Percentiles rank a stretch among this genome's conserved stretches.
These are phyloP conservation scores for Apostichopus parvimensis DNA, from an alignment of 35 echinoderm and acorn worm species.

Conservation along the genomic window DNA sequence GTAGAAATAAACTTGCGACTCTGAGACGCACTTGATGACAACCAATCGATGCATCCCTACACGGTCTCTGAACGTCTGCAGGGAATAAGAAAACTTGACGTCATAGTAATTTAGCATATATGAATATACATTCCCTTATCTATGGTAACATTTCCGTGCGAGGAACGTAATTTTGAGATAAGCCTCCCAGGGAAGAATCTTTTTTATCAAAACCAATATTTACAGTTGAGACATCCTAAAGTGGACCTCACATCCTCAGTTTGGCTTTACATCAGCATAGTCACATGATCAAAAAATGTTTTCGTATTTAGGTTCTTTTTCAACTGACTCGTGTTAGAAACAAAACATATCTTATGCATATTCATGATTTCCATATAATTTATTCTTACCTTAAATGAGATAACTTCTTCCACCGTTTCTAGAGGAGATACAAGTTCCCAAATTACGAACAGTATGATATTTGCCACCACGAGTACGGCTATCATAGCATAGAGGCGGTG, in stretches of 20 bases:
- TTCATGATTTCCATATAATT: neutral
- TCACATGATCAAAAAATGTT: no score
- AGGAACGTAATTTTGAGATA: no score
- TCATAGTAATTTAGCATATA: neutral
- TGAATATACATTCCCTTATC: no score
- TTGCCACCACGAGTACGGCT: slow-evolving; percentile 65
- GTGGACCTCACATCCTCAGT: no score
- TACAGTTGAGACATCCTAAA: no score
- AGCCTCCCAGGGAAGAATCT: no score
- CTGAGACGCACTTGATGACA: slow-evolving; percentile 54
- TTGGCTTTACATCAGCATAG: no score
- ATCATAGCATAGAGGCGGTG: slow-evolving; percentile 81
- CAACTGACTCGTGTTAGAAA: no score
- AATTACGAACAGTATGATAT: slow-evolving; percentile 68
- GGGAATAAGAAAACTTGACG: neutral
- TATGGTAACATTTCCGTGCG: no score
- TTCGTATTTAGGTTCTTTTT: no score
- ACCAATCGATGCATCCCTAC: slow-evolving; percentile 27
- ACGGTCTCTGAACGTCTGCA: slow-evolving; percentile 19
- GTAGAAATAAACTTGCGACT: slow-evolving; percentile 62
- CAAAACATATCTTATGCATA: no score
- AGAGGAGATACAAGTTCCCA: slow-evolving; percentile 79
- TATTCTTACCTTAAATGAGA: slow-evolving; percentile 23
- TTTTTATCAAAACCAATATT: no score
- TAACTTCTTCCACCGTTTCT: slow-evolving; percentile 17